A percentile compares a stretch with the other conserved stretches of the same genome.
These are phyloP conservation scores for Dicrurus megarhynchus DNA, from an alignment of 2,113 vertebrate species.

Conservation along the genomic window DNA sequence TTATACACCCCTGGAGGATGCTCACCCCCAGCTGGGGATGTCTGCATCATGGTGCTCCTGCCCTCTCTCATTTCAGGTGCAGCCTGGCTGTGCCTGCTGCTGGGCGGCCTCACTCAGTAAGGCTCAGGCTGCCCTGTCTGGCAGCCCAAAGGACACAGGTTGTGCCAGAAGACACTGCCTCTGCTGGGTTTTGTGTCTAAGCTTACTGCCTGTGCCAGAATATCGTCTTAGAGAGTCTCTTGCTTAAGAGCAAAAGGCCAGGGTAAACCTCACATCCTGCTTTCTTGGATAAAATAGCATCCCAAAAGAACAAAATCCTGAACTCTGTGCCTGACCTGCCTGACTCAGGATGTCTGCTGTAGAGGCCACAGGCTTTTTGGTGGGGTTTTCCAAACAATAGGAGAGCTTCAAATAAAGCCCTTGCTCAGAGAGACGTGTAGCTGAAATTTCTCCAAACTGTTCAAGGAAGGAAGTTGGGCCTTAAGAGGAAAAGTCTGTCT, in stretches of 20 bases:
- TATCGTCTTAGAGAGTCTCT: not conserved
- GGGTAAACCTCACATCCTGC: not conserved
- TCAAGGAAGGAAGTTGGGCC: constrained; percentile 37
- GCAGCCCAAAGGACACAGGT: not conserved
- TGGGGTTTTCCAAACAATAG: constrained; percentile 1
- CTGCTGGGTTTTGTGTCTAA: not conserved
- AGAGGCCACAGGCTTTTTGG: not conserved
- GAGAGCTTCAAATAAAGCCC: not conserved
- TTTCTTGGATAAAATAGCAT: not conserved
- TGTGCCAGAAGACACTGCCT: not conserved
- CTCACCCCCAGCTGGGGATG: not conserved
- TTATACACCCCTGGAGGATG: not conserved
- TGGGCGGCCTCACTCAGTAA: not conserved
- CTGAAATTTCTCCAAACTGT: not conserved
- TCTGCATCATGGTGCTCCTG: fast-evolving
- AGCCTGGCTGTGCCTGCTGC: not conserved
- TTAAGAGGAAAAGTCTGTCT: constrained; percentile 32
- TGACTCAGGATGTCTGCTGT: constrained; percentile 46
- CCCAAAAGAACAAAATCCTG: not conserved
- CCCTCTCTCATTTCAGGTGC: fast-evolving
- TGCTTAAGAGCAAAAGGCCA: not conserved
- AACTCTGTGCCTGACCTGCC: not conserved
- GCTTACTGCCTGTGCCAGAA: not conserved
- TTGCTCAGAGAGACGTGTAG: not conserved
- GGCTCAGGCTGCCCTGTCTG: not conserved